Evolutionary conservation across 2,113 vertebrate species (phyloP).

Genomic region (Setophaga coronata): DNA sequence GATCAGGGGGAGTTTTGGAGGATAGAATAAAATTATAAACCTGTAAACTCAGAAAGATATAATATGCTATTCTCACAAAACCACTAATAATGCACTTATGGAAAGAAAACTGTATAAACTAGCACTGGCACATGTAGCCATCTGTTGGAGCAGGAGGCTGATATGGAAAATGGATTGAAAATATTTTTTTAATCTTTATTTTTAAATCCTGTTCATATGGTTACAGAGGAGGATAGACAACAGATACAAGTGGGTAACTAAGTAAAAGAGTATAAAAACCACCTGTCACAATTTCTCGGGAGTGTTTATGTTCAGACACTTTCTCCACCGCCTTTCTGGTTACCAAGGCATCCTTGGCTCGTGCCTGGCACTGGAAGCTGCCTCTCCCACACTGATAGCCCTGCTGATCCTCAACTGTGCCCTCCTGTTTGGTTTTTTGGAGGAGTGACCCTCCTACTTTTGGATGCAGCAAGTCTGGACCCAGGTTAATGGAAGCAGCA

Average conservation of each 20-base stretch:
- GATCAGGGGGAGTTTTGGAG: neutral
- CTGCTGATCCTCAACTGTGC: neutral
- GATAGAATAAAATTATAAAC: constrained; percentile 37
- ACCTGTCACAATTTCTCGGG: constrained; percentile 26
- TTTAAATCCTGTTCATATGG: constrained; percentile 70
- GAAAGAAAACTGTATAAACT: constrained; percentile 23
- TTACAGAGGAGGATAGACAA: constrained; percentile 61
- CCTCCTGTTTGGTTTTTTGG: neutral
- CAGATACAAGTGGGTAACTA: constrained; percentile 37
- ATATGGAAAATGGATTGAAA: constrained; percentile 41
- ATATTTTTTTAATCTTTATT: constrained; percentile 70
- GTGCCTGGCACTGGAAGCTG: neutral
- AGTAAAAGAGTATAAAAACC: constrained; percentile 26
- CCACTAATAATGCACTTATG: constrained; percentile 21
- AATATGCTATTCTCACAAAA: neutral
- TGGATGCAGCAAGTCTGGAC: neutral
- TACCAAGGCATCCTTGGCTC: neutral
- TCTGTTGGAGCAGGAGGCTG: constrained; percentile 63
- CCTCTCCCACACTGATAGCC: neutral
- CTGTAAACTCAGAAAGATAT: constrained; percentile 28
- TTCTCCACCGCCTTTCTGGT: neutral
- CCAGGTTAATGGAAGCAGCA: neutral
- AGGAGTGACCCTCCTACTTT: neutral
- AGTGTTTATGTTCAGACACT: neutral
- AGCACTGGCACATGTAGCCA: constrained; percentile 48